Evolutionary conservation across 2,797 vertebrate genomes (phyloP), one percentile per base, ranked within the genome.

Genomic region (Mormyrops attenuatus): DNA sequence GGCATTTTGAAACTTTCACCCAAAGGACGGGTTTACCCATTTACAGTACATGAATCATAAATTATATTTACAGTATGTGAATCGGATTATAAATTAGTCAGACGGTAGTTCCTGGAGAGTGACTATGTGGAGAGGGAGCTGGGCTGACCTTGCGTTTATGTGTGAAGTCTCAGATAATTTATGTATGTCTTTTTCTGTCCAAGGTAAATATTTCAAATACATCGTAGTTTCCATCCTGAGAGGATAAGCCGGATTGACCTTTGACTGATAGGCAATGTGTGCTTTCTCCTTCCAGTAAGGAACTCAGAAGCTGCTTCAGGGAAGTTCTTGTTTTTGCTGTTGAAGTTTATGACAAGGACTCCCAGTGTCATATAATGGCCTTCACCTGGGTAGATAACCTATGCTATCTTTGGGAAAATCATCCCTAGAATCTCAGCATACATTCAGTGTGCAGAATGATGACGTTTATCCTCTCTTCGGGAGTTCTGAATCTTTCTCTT

Each of bases 401-500:
- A 15, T 50, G 49, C 49, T 86, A 30, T 86, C 84, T 15, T 86
- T 30, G 8, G 50, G 84, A 86, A 86, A 53, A 50, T 52, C 44
- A 86, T 60, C 30, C 26, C 26, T 7, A 26, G 13, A 52, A 22
- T 34, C 53, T 34, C 11, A 60, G 53, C 57, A 30, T n/a, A 15
- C 52, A 2, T 53, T 87, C 2, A 8, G 50, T 41, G 53, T 87
- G n/a, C 38, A n/a, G 22, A 87, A 34, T 2, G 30, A 1, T 30
- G 52, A 17, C 6, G 30, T 7, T 38, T 1, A 3, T 57, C 50
- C 52, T 87, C 88, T 88, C 88, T 94, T 84, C 90, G 91, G 91
- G 93, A 91, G 93, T 94, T 94, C 92, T 94, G 92, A 94, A 94
- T 94, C 94, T 93, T 22, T 50, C 41, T 22, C 94, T 94, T 95